A percentile compares a stretch with the other conserved stretches of the same genome.
Evolutionary conservation across 2,888 invertebrate species (phyloP).

Genomic region (Cantharis nigra): DNA sequence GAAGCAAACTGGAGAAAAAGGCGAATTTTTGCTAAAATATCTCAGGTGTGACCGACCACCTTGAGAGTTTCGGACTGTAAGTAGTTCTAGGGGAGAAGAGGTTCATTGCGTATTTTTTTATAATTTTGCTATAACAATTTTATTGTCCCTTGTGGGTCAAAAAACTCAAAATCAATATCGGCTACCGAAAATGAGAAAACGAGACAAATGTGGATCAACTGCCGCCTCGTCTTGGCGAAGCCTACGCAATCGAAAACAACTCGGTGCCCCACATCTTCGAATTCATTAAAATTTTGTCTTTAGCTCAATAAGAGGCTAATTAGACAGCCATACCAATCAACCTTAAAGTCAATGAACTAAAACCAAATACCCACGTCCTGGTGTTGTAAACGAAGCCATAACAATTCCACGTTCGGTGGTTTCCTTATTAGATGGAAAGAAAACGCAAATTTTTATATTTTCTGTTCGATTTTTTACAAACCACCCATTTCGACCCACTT

Average conservation of each 20-base stretch:
- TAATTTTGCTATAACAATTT: background rate
- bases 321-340: background rate
- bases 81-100: too few relatives aligned
- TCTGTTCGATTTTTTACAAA: background rate
- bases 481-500: background rate
- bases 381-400: background rate
- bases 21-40: background rate
- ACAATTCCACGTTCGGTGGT: background rate
- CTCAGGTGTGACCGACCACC: background rate
- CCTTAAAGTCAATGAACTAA: background rate
- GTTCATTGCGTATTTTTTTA: too few relatives aligned
- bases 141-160: background rate
- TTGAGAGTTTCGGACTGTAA: background rate
- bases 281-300: background rate
- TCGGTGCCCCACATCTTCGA: background rate
- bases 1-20: background rate
- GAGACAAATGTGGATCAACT: background rate
- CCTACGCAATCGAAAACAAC: background rate
- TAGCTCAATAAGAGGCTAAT: background rate
- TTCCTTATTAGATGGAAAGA: background rate
- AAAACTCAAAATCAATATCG: background rate
- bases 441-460: background rate
- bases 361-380: background rate
- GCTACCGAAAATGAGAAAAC: background rate
- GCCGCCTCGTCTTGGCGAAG: background rate